Base-by-base conservation (phyloP, 2,113 vertebrate genomes). In the Caloenas nicobarica region DNA sequence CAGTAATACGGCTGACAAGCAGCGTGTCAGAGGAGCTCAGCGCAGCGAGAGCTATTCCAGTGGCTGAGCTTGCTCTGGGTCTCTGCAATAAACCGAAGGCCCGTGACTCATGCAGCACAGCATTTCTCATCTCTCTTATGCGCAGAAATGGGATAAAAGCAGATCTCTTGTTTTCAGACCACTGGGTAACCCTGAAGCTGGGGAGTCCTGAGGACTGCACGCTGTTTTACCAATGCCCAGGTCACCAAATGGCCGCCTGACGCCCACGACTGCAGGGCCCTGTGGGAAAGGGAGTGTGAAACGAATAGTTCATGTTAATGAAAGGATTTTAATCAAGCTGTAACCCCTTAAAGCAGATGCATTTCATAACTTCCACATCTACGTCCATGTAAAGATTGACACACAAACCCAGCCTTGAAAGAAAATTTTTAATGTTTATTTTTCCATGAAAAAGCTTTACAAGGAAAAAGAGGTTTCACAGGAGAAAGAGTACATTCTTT, bases 361-460 rank as follows among this genome's bases (percentile, higher is more conserved):
- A 33, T 66, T 78, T 94, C 38, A 7, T 69, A 84, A 90, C n/a
- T 91, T 77, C 56, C 50, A 66, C 46, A 77, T 22, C 46, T 53
- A 19, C 2, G 13, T 14, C 74, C 29, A 54, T 16, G 50, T 13
- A 22, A 66, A 82, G 60, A 91, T 5, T 26, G 86, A 93, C 51
- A 96, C 81, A 72, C 60, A 87, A 72, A 71, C 7, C 10, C 54
- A 87, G 88, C 11, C 66, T 58, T 34, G 66, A 94, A 77, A 89
- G 91, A 86, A 86, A 11, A 6, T 22, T 84, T 90, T 81, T 53
- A 69, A 89, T 64, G 48, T 88, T 96, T 94, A 85, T 97, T 96
- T 93, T 94, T 91, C 86, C 77, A 91, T 72, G 77, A 81, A 93
- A 96, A 95, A 95, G 77, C 61, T 93, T 96, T 87, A 92, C 70